Base-by-base conservation (phyloP, 2,113 vertebrate genomes). In the Dunckerocampus dactyliophorus region DNA sequence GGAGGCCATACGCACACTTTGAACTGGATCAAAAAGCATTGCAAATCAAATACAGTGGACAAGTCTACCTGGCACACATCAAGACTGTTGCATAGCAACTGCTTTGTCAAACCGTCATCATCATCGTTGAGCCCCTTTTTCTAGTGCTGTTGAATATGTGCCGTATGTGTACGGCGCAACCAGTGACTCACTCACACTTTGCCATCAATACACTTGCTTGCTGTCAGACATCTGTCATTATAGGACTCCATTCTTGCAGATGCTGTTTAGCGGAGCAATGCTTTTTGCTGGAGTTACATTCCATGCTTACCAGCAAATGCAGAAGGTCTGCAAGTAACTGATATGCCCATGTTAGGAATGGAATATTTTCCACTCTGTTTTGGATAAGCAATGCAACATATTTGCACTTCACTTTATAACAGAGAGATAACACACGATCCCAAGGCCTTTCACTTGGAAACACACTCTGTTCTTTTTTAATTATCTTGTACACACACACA, bases 41-140 rank as follows among this genome's bases (percentile, higher is more conserved):
- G 62, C 75, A 69, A 78, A 77, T 59, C 66, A 82, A 83, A 83
- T 62, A 47, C 80, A 67, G 57, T 65, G 52, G 71, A 77, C 52
- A 57, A 68, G 71, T 78, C 77, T 81, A 88, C 81, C 79, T 88
- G 70, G 72, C 52, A 74, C 71, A 67, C 63, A 71, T 75, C 63
- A 79, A 74, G 76, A 76, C 69, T 69, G 89, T 90, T 86, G 85
- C 88, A 71, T 87, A 77, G 89, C 85, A 89, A 89, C 89, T 71
- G 84, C 63, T 80, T 75, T 74, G 76, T 85, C 65, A 84, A 79
- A 69, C 79, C 21, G 47, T 59, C 65, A 69, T 34, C 31, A 34
- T 34, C 31, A 34, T 34, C 31, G 31, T 34, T 34, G 31, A 51
- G 52, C 81, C 68, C 72, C 55, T 76, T 74, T 75, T 76, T 75